Evolutionary conservation across 2,113 vertebrate species (phyloP), one percentile per base, ranked within the genome.

Genomic region (Oncorhynchus mykiss): DNA sequence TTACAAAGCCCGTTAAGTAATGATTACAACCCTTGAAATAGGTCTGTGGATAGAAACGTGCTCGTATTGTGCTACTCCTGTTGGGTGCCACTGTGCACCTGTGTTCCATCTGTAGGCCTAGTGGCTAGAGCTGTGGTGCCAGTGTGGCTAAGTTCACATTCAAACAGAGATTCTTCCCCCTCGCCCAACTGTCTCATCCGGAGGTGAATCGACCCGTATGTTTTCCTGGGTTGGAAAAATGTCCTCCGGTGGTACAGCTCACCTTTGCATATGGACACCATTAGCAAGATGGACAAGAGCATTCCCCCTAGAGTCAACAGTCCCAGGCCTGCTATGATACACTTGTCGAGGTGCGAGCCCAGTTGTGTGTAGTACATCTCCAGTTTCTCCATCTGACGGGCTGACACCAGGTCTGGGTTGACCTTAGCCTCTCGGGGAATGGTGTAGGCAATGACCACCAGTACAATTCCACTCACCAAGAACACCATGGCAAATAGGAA

Each of bases 121-220:
- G 13, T 57, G n/a, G 84, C 9, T 12, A 45, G 78, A 31, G 71
- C 22, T 1, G 82, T 60, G 45, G 49, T 69, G 74, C 67, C 69
- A 29, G 84, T 14, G 71, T 59, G 72, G 82, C 83, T 69, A 20
- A 34, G 64, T 66, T 79, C 0, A 14, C 90, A 87, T 71, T 95
- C 94, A 48, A 87, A 90, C 86, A 92, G 84, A 0, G 83, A 84
- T 72, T 92, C 92, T 20, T 83, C 80, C 67, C 95, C 87, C 5
- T 93, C 91, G 72, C 88, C 75, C 51, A 96, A 82, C 86, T 96
- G 95, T 86, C 95, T 93, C 95, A 99, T 94, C 59, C 95, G 90
- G 90, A 98, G 88, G 83, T 95, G 93, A 57, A 98, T 95, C 64
- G 97, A 97, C 45, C 97, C 96, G 0, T 98, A 99, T 24, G 95